A percentile compares a stretch with the other conserved stretches of the same genome.
These are phyloP conservation scores for Drosophila suzukii DNA, from an alignment of 1,140 invertebrate genomes.

Conservation along the genomic window DNA sequence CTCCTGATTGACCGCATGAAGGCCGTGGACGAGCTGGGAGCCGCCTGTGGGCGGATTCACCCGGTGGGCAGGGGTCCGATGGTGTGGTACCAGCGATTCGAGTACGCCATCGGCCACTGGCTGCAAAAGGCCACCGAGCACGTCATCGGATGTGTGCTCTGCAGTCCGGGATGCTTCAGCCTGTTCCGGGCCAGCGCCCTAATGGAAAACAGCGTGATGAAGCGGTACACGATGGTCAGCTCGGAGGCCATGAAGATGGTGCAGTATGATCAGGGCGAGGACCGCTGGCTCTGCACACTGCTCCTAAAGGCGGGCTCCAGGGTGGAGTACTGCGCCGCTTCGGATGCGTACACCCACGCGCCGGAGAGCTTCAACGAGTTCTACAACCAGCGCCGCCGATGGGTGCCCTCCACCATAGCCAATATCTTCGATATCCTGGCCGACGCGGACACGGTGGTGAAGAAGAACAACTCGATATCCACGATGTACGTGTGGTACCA, in stretches of 20 bases:
- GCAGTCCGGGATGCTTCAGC: constrained; percentile 96
- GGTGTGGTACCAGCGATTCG: constrained; percentile 97
- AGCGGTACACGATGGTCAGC: constrained; percentile 92
- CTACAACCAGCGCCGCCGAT: constrained; percentile 94
- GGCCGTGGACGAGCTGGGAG: constrained; percentile 93
- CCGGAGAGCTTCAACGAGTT: constrained; percentile 95
- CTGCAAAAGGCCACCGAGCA: constrained; percentile 98
- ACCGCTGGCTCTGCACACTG: constrained; percentile 94
- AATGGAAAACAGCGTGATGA: constrained; percentile 96
- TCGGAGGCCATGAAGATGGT: constrained; percentile 94
- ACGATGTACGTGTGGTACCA: constrained; percentile 93
- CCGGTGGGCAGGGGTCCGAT: constrained; percentile 94
- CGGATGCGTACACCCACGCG: constrained; percentile 95
- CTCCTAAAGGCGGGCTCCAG: constrained; percentile 94
- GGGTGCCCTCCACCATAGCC: constrained; percentile 95
- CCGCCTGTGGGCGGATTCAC: constrained; percentile 96
- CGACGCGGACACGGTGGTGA: constrained; percentile 90
- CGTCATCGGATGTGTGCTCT: constrained; percentile 94
- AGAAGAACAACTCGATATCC: constrained; percentile 94
- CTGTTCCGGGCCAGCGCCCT: constrained; percentile 94
- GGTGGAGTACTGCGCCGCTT: constrained; percentile 95
- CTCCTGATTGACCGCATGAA: constrained; percentile 96
- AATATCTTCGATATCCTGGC: constrained; percentile 94
- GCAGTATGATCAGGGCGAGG: constrained; percentile 96
- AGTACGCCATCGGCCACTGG: constrained; percentile 97